Evolutionary conservation across 2,888 invertebrate species (phyloP).

Genomic region (Antitype chi): DNA sequence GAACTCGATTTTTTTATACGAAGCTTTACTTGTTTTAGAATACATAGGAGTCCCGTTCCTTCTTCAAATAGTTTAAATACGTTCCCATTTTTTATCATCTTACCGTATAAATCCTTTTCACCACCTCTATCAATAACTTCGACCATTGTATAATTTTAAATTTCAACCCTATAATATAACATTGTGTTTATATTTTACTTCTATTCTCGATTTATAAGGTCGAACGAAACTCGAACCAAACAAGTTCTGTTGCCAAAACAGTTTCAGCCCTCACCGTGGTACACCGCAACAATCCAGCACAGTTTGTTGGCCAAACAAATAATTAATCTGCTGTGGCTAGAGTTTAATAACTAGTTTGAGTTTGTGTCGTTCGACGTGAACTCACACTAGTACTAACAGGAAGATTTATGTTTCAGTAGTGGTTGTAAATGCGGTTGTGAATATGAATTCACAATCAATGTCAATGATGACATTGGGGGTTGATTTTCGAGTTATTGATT

Average conservation of each 20-base stretch:
- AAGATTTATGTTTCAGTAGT: slow-evolving; percentile 39
- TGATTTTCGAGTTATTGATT: neutral
- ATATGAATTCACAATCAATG: too few species aligned
- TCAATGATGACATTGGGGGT: neutral
- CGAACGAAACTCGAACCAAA: slow-evolving; percentile 53
- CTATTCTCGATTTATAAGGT: slow-evolving; percentile 19
- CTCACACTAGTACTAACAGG: slow-evolving; percentile 39
- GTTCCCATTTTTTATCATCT: too few species aligned
- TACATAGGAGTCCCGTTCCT: neutral
- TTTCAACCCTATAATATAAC: neutral
- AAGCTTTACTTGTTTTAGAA: neutral
- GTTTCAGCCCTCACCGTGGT: slow-evolving; percentile 58
- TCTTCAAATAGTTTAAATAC: too few species aligned
- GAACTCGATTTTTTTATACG: neutral
- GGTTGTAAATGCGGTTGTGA: neutral
- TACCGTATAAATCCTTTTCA: neutral
- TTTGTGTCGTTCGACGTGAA: slow-evolving; percentile 75
- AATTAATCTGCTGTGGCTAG: slow-evolving; percentile 85
- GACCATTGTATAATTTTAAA: neutral
- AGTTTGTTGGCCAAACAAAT: slow-evolving; percentile 87
- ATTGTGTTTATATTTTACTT: slow-evolving; percentile 14
- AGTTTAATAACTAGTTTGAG: slow-evolving; percentile 89
- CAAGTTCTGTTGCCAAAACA: slow-evolving; percentile 45
- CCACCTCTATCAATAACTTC: neutral
- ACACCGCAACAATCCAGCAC: slow-evolving; percentile 72